Percentiles rank a stretch among this genome's conserved stretches.
Conservation (phyloP, 2,888 invertebrate species). For the Amiota communis region DNA sequence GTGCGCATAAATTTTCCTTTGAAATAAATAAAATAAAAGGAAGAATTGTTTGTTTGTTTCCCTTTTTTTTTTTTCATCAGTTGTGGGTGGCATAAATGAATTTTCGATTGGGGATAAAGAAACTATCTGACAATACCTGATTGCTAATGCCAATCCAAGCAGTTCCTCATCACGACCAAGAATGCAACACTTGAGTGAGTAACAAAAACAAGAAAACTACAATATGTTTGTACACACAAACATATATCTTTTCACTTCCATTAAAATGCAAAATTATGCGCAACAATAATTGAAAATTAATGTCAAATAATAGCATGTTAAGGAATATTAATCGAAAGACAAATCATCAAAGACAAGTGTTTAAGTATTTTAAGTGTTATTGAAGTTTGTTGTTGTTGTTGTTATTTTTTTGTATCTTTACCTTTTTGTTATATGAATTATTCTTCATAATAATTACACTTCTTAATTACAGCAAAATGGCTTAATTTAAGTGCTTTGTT, state of each 20-base stretch:
- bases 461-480: constrained; percentile 19
- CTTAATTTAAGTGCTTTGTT: constrained; percentile 15
- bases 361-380: neutral
- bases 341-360: constrained; percentile 31
- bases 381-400: neutral
- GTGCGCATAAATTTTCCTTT: constrained; percentile 31
- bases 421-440: neutral
- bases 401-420: neutral
- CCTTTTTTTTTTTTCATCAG: neutral
- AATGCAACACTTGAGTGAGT: neutral
- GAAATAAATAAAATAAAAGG: neutral
- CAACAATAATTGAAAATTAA: constrained; percentile 19
- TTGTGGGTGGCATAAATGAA: constrained; percentile 32
- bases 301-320: neutral
- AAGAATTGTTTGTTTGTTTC: too few species aligned
- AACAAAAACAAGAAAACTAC: constrained; percentile 8
- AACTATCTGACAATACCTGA: constrained; percentile 1
- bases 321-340: neutral
- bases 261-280: constrained; percentile 15
- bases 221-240: neutral
- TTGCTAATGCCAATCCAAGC: constrained; percentile 24
- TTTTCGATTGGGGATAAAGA: constrained; percentile 27
- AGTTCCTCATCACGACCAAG: constrained; percentile 33
- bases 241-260: neutral
- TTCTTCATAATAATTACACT: neutral